These are phyloP conservation scores for Vanessa atalanta DNA, from an alignment of 1,140 invertebrate genomes.

Conservation along the genomic window DNA sequence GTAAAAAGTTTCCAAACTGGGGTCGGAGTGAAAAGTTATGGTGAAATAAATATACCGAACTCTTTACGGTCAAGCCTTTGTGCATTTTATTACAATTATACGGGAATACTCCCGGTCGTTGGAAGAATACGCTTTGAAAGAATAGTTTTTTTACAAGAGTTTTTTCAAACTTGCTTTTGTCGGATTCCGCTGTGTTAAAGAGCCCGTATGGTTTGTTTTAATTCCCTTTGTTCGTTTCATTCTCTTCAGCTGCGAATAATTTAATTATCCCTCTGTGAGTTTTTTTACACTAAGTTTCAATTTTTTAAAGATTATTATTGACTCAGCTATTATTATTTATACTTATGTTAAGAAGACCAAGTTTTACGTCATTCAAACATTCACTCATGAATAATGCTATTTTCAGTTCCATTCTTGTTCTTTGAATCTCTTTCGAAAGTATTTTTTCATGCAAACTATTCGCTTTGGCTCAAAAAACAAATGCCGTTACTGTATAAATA, in stretches of 20 bases:
- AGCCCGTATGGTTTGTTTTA: constrained; percentile 7
- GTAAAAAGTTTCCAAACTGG: constrained; percentile 14
- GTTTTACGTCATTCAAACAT: not conserved
- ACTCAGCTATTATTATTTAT: too few relatives aligned
- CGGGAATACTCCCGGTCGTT: not conserved
- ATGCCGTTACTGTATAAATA: not conserved
- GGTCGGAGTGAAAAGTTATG: not conserved
- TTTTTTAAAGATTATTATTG: too few relatives aligned
- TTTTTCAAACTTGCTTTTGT: constrained; percentile 6
- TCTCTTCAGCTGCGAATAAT: not conserved
- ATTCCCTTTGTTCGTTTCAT: constrained; percentile 5
- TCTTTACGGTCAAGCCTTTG: constrained; percentile 14
- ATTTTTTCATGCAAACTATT: constrained; percentile 10
- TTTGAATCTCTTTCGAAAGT: not conserved
- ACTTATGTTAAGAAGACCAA: not conserved
- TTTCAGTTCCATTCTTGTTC: not conserved
- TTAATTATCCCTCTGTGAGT: not conserved
- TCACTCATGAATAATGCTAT: constrained; percentile 2
- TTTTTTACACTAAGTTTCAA: not conserved
- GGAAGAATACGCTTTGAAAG: constrained; percentile 6
- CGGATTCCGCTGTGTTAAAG: constrained; percentile 1
- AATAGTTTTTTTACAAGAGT: not conserved
- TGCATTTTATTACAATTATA: constrained; percentile 22
- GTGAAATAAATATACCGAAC: constrained; percentile 13
- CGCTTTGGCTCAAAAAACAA: not conserved